phyloP scores from a whole-genome alignment of 2,797 vertebrate species.

The Leptoclinus maculatus region DNA sequence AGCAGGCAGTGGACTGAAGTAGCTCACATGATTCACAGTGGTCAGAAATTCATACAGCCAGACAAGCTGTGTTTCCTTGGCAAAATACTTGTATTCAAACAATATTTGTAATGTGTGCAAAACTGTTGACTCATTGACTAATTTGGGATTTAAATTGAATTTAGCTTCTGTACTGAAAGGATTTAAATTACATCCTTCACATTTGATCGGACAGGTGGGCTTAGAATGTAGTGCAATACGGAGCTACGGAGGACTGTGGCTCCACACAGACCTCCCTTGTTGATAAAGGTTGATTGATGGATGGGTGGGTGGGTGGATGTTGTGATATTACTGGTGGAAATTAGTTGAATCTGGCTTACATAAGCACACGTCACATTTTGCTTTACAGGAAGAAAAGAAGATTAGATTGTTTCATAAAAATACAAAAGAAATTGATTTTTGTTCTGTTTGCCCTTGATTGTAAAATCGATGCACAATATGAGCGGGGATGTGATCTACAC shows the following conservation, averaged over 20 bases:
- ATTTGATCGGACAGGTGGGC: background rate
- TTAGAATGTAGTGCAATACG: background rate
- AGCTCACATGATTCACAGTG: constrained; percentile 11
- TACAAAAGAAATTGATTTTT: background rate
- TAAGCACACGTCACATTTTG: background rate
- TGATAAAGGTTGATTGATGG: background rate
- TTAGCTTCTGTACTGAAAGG: background rate
- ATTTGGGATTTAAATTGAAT: background rate
- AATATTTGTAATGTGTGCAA: background rate
- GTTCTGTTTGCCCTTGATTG: too few species aligned
- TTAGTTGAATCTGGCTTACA: background rate
- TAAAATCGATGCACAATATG: background rate
- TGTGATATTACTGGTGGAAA: background rate
- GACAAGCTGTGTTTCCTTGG: background rate
- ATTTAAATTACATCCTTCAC: background rate
- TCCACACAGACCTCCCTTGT: background rate
- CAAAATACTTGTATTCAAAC: background rate
- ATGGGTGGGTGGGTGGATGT: background rate
- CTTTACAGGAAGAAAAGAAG: background rate
- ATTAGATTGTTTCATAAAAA: background rate
- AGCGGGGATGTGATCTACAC: background rate
- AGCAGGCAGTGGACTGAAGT: background rate
- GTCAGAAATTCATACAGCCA: constrained; percentile 24
- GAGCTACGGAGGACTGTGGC: background rate
- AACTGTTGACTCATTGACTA: background rate